Conservation (phyloP, 2,113 vertebrate genomes). For the Sinocyclocheilus anshuiensis region DNA sequence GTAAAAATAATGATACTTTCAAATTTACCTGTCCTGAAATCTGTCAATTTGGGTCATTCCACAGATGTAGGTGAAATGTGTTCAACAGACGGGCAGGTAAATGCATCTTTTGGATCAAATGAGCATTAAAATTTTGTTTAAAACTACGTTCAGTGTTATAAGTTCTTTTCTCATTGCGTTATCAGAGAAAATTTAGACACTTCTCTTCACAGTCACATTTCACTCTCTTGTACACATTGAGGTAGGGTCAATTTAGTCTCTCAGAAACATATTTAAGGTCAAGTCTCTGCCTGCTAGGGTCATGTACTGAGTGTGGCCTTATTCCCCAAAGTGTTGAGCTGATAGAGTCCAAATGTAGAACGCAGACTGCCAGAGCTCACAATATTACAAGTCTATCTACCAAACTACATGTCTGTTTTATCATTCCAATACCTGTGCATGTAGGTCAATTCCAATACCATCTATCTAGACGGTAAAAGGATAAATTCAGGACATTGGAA, state of each 20-base stretch:
- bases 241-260: neutral
- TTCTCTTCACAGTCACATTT: slow-evolving; percentile 14
- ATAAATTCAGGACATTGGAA: too few species aligned
- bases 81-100: neutral
- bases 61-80: neutral
- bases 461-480: too few species aligned
- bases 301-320: neutral
- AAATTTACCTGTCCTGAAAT: neutral
- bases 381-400: neutral
- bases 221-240: neutral
- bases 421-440: too few species aligned
- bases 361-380: neutral
- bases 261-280: slow-evolving; percentile 2
- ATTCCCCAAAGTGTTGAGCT: neutral
- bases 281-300: neutral
- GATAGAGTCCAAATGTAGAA: neutral
- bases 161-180: too few species aligned
- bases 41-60: neutral
- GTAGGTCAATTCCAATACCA: too few species aligned
- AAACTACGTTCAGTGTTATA: neutral
- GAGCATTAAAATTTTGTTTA: neutral
- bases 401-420: too few species aligned
- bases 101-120: neutral
- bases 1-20: neutral
- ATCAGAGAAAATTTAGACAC: neutral